Percentiles rank a stretch among this genome's conserved stretches.
Conservation (phyloP, 2,113 vertebrate genomes). For the Amphilophus citrinellus region DNA sequence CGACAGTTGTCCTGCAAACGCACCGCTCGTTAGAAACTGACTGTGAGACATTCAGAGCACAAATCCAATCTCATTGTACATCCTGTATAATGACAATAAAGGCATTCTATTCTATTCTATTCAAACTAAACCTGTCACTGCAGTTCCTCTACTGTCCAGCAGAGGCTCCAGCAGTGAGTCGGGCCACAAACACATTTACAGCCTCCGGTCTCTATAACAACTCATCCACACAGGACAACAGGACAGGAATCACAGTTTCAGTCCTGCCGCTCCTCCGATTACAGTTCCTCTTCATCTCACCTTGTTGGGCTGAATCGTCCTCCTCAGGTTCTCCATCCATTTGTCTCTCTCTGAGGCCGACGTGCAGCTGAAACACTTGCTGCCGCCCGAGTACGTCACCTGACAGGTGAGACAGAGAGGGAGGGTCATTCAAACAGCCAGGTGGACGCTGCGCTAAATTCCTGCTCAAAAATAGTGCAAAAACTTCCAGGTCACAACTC, state of each 20-base stretch:
- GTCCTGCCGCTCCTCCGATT: neutral
- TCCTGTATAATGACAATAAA: too few species aligned
- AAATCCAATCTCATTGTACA: neutral
- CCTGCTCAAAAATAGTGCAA: neutral
- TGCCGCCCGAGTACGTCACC: conserved; percentile 94
- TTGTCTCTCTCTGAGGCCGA: conserved; percentile 97
- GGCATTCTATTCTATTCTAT: too few species aligned
- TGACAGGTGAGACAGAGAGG: conserved; percentile 53
- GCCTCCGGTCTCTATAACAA: neutral
- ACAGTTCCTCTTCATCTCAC: conserved; percentile 67
- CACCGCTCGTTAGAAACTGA: neutral
- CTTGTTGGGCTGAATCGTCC: conserved; percentile 96
- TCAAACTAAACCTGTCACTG: neutral
- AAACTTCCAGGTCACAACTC: neutral
- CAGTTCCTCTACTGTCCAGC: neutral
- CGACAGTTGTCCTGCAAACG: conserved; percentile 90
- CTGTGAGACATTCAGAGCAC: neutral
- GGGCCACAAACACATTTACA: too few species aligned
- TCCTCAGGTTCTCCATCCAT: conserved; percentile 98
- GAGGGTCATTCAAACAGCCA: rapidly evolving
- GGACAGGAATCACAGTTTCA: neutral
- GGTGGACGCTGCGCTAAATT: neutral
- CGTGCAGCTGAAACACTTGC: conserved; percentile 95
- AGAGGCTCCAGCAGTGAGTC: neutral
- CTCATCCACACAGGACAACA: neutral